These are phyloP conservation scores for Larimichthys polyactis DNA, from an alignment of 2,113 vertebrate species.

Conservation along the genomic window DNA sequence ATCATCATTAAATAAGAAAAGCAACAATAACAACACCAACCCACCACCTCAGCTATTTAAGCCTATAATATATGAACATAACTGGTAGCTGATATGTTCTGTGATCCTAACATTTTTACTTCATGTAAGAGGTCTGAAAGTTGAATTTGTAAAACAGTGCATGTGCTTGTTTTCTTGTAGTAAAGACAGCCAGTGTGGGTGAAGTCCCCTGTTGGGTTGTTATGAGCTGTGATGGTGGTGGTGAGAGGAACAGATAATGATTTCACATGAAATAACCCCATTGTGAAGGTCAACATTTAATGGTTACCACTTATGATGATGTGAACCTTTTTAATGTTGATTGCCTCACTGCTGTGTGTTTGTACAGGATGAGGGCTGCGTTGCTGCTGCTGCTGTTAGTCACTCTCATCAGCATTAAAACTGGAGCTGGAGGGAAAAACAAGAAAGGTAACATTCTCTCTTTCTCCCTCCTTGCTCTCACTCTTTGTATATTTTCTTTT, in stretches of 20 bases:
- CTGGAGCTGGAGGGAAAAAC: constrained; percentile 85
- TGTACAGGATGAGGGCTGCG: constrained; percentile 85
- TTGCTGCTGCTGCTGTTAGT: constrained; percentile 82
- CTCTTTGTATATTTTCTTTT: background rate
- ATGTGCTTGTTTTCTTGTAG: background rate
- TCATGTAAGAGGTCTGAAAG: background rate
- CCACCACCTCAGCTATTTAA: too few relatives aligned
- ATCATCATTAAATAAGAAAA: too few relatives aligned
- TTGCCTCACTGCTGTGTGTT: constrained; percentile 28
- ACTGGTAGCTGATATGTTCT: too few relatives aligned
- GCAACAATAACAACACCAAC: too few relatives aligned
- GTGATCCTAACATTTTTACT: background rate
- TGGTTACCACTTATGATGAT: background rate
- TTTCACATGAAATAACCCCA: background rate
- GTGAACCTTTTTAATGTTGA: background rate
- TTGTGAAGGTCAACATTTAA: constrained; percentile 9
- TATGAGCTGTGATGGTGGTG: background rate
- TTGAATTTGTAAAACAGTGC: background rate
- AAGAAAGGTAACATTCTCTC: constrained; percentile 86
- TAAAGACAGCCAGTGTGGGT: background rate
- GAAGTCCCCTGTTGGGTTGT: constrained; percentile 13
- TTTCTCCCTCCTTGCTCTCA: background rate
- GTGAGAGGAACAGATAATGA: constrained; percentile 27
- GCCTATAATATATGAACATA: too few relatives aligned
- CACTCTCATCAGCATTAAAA: constrained; percentile 80